These are phyloP conservation scores for Saccopteryx leptura DNA, from an alignment of 2,113 vertebrate genomes.

Conservation along the genomic window DNA sequence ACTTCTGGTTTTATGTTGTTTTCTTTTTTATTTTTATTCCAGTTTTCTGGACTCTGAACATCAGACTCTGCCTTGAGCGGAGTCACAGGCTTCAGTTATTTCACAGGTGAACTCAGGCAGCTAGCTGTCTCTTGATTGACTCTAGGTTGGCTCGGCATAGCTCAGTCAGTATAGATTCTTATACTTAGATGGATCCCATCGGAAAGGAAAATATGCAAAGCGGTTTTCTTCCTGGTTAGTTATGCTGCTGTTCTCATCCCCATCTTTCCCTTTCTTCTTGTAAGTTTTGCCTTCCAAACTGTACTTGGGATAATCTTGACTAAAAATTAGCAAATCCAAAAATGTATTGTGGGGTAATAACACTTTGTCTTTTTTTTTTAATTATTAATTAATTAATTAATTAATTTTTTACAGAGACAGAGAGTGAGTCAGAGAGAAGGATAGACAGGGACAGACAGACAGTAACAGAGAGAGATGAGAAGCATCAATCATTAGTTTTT, in stretches of 20 bases:
- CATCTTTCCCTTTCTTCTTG: background rate
- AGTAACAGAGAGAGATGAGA: no score
- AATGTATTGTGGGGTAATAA: background rate
- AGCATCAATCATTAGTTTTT: no score
- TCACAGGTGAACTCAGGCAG: background rate
- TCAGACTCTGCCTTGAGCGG: background rate
- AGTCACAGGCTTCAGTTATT: background rate
- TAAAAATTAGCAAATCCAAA: background rate
- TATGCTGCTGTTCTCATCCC: background rate
- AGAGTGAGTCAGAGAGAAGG: no score
- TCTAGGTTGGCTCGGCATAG: background rate
- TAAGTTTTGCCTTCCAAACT: background rate
- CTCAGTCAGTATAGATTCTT: rapidly evolving
- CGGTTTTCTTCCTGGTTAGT: background rate
- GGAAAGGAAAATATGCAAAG: background rate
- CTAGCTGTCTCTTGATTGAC: background rate
- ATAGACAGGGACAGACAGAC: no score
- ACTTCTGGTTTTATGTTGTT: background rate
- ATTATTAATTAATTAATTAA: no score
- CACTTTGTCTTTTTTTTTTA: background rate
- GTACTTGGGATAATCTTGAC: background rate
- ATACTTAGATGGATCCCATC: background rate
- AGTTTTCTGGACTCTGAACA: slow-evolving; percentile 17
- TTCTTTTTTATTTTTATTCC: background rate
- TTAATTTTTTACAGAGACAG: no score